Conservation (phyloP, 1,140 invertebrate genomes). For the Galleria mellonella region DNA sequence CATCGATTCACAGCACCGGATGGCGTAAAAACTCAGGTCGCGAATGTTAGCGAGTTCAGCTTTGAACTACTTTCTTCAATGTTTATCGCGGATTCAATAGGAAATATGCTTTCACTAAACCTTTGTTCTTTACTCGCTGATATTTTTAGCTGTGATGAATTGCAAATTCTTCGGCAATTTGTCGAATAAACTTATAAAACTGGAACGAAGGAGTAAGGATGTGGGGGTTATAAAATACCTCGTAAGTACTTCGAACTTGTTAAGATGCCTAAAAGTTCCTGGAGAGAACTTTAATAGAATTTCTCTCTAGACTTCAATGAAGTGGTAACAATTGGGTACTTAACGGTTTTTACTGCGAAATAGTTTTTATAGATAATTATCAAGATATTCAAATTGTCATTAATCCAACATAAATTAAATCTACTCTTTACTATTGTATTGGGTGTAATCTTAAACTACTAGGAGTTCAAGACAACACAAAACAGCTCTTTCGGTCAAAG, state of each 20-base stretch:
- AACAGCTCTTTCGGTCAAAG: no score
- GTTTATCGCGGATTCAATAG: not conserved
- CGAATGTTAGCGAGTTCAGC: not conserved
- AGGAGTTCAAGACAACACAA: no score
- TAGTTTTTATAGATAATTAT: no score
- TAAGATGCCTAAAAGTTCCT: constrained; percentile 44
- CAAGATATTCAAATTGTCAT: no score
- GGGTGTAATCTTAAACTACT: no score
- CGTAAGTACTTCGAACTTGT: constrained; percentile 48
- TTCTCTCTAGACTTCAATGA: constrained; percentile 34
- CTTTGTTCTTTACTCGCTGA: not conserved
- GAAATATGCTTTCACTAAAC: constrained; percentile 6
- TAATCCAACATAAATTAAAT: no score
- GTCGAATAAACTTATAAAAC: constrained; percentile 7
- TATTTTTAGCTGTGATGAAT: constrained; percentile 5
- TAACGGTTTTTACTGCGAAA: constrained; percentile 10
- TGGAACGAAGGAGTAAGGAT: constrained; percentile 15
- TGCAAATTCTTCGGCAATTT: not conserved
- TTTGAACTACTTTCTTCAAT: no score
- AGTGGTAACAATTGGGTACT: constrained; percentile 21
- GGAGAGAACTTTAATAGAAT: constrained; percentile 50
- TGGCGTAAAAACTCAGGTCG: not conserved
- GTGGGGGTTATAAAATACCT: constrained; percentile 40
- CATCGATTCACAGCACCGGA: not conserved
- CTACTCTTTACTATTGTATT: no score